Evolutionary conservation across 2,113 vertebrate genomes (phyloP).

Genomic region (Emydocephalus ijimae): DNA sequence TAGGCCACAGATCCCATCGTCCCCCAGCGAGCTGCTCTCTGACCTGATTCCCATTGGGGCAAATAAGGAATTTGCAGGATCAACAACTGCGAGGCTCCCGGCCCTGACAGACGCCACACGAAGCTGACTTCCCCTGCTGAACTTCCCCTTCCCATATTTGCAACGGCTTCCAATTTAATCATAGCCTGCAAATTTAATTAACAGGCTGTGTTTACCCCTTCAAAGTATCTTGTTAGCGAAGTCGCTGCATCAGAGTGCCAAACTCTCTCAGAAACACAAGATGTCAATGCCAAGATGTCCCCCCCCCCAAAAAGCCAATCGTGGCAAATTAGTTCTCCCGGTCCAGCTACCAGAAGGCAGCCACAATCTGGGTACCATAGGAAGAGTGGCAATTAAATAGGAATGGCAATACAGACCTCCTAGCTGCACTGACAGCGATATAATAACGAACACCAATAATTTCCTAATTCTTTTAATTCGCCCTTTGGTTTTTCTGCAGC

Average conservation of each 20-base stretch:
- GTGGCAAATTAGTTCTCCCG: not conserved
- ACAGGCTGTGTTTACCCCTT: conserved; percentile 7
- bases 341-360: not conserved
- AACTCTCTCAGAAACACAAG: not conserved
- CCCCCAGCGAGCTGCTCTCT: not conserved
- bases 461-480: not conserved
- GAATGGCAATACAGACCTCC: not conserved
- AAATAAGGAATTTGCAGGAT: not conserved
- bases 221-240: conserved; percentile 11
- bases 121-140: not conserved
- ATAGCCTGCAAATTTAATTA: conserved; percentile 19
- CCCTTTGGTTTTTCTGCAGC: not conserved
- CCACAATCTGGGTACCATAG: not conserved
- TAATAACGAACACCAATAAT: not conserved
- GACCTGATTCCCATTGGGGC: not conserved
- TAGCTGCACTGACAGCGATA: not conserved
- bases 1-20: not conserved
- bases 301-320: accelerated
- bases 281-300: not conserved
- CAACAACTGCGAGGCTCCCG: not conserved
- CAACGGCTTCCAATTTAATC: not conserved
- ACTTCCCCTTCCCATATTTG: not conserved
- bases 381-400: not conserved
- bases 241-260: not conserved
- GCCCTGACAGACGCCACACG: not conserved